Percentiles rank a stretch among this genome's conserved stretches.
These are phyloP conservation scores for Hestina assimilis DNA, from an alignment of 1,140 invertebrate genomes.

Conservation along the genomic window DNA sequence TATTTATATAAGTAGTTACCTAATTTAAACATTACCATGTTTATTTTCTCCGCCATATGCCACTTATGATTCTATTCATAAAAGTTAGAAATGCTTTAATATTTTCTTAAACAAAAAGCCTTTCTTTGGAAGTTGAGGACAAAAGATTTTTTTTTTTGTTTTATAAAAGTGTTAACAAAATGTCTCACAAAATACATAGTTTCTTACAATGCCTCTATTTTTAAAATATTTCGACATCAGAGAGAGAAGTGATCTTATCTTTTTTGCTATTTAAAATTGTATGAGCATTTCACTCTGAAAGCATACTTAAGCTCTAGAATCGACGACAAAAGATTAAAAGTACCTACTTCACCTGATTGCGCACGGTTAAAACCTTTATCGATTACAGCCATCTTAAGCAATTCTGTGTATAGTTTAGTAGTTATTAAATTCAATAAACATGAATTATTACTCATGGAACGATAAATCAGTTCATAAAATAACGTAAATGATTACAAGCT, in stretches of 20 bases:
- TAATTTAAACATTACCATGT: too few species aligned
- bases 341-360: constrained; percentile 12
- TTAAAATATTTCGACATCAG: neutral
- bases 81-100: too few species aligned
- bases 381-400: neutral
- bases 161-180: neutral
- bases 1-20: too few species aligned
- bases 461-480: constrained; percentile 1
- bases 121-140: neutral
- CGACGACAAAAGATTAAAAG: constrained; percentile 14
- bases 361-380: constrained; percentile 10
- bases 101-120: too few species aligned
- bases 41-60: too few species aligned
- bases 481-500: constrained; percentile 1
- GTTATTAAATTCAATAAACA: too few species aligned
- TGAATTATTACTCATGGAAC: neutral
- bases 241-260: constrained; percentile 12
- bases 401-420: too few species aligned
- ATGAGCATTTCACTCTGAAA: constrained; percentile 21
- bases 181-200: constrained; percentile 7
- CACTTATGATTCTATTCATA: too few species aligned
- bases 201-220: neutral
- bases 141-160: neutral
- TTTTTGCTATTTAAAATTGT: constrained; percentile 23
- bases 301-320: constrained; percentile 11